Base-by-base conservation (phyloP, 2,888 invertebrate species). In the Heliconius erato region DNA sequence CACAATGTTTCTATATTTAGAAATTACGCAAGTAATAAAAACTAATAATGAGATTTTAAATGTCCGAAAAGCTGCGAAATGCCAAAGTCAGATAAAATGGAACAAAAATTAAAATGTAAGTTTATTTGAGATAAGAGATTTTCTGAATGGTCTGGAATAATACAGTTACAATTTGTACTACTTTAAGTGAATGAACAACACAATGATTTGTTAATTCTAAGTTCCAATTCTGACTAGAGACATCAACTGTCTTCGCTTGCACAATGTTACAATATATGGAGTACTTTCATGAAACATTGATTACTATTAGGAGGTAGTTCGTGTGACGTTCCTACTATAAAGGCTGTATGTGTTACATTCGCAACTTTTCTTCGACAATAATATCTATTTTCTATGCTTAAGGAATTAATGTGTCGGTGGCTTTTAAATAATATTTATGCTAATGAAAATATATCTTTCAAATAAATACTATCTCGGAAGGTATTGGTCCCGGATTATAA, bases 391-490 rank as follows among this genome's bases (percentile, higher is more conserved):
- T 95, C 95, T 95, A 96, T 92, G 91, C 96, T 96, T 96, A 96
- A 95, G 94, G 93, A 95, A 95, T 95, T 94, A 95, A 94, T 94
- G 95, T 96, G 96, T 96, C 96, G 96, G 96, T 96, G 96, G 95
- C 95, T 94, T 96, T 95, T 94, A 92, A 92, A 94, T 94, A 94
- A 92, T 91, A 94, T 95, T 96, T 95, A 95, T 89, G 92, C 94
- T 96, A 95, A 95, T 93, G 94, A 96, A 83, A 94, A 95, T 94
- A 95, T 92, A 94, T 93, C 91, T 94, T 94, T 94, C 92, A 95
- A 96, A 96, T 96, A 96, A 96, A 95, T 96, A 96, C 96, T 96
- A 96, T 95, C 92, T 93, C 94, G 94, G 95, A 96, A 95, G 95
- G 93, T 95, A 92, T 95, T 95, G 96, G 96, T 96, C 96, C 96